These are phyloP conservation scores for Rhingia campestris DNA, from an alignment of 2,888 invertebrate genomes.

Conservation along the genomic window DNA sequence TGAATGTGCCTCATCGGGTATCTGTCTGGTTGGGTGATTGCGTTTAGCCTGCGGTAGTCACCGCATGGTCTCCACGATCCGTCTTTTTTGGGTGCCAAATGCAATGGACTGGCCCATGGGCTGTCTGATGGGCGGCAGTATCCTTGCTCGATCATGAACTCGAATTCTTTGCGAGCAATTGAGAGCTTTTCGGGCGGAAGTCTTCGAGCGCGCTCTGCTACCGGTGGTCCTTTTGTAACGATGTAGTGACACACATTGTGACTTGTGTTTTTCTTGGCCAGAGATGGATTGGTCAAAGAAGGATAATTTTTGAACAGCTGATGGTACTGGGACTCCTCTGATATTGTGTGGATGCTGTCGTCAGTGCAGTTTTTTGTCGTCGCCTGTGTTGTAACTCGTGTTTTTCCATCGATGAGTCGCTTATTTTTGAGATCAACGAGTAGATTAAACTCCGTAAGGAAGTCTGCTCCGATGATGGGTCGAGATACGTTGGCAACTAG, in stretches of 20 bases:
- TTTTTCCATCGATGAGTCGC: background rate
- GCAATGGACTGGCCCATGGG: no score
- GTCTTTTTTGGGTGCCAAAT: no score
- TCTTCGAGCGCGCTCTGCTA: conserved; percentile 4
- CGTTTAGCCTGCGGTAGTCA: no score
- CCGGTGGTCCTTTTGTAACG: conserved; percentile 7
- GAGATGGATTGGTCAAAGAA: background rate
- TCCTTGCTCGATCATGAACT: conserved; percentile 8
- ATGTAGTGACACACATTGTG: conserved; percentile 8
- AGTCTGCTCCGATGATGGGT: conserved; percentile 8
- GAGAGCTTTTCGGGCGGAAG: conserved; percentile 12
- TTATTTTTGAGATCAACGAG: conserved; percentile 10
- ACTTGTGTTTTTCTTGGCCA: conserved; percentile 1
- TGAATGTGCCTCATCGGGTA: background rate
- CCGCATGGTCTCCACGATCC: no score
- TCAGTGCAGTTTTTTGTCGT: background rate
- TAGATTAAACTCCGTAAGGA: background rate
- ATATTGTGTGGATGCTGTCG: conserved; percentile 8
- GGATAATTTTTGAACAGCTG: conserved; percentile 4
- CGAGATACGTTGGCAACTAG: conserved; percentile 4
- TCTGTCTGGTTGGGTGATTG: background rate
- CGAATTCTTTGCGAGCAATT: conserved; percentile 7
- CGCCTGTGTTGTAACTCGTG: background rate
- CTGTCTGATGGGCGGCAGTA: conserved; percentile 1
- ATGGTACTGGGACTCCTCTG: conserved; percentile 10